These are phyloP conservation scores for Danio rerio DNA, from an alignment of 2,113 vertebrate species.

Conservation along the genomic window GRCz12tu NC_133181.1:24343501-24344000, in stretches of 20 bases:
- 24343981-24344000: conserved; percentile 84
- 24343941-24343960: conserved; percentile 78
- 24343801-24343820: background rate
- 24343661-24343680: background rate
- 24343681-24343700: background rate
- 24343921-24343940: conserved; percentile 84
- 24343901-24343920: conserved; percentile 79
- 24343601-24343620: conserved; percentile 69
- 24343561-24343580: conserved; percentile 72
- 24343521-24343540: conserved; percentile 63
- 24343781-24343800: background rate
- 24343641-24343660: conserved; percentile 72
- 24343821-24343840: background rate
- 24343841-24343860: conserved; percentile 11
- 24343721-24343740: background rate
- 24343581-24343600: conserved; percentile 71
- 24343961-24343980: conserved; percentile 82
- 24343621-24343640: conserved; percentile 58
- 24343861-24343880: conserved; percentile 78
- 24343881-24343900: conserved; percentile 79
- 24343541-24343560: conserved; percentile 77
- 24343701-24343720: background rate
- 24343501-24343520: conserved; percentile 30
- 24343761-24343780: background rate
- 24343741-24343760: background rate